Base-by-base conservation (phyloP, 1,140 invertebrate genomes). In the Hydropsyche tenuis region DNA sequence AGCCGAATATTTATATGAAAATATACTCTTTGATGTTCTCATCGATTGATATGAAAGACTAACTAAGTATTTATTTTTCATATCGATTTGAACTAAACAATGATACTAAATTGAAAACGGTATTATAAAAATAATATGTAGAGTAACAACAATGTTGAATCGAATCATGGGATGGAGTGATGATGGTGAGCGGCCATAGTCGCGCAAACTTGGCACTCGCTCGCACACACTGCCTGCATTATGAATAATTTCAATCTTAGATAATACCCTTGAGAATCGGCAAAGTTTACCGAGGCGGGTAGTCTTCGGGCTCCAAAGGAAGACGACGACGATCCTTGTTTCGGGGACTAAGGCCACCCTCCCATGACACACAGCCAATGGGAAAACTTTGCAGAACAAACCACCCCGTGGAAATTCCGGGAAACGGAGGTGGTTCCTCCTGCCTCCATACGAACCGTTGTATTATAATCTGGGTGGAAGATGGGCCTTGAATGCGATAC, bases 201-300 rank as follows among this genome's bases (percentile, higher is more conserved):
- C 46, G 42, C 20, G n/a, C n/a, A n/a, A n/a, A n/a, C 23, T 63
- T 56, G 14, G 42, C 70, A 53, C 43, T 14, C 25, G 22, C 25
- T 23, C 45, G 22, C 48, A 43, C 51, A 56, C 63, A 73, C 45
- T 45, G 25, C 65, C 42, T 75, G 73, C 76, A 77, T 74, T 77
- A 77, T 77, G 76, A 77, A 77, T 77, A 77, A 77, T 77, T 77
- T 77, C 76, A 75, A 77, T 77, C 76, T 75, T 74, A 75, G 76
- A 77, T 77, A 77, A 77, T 75, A 77, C 73, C 71, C 73, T 73
- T 77, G 76, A 77, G 76, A 77, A 77, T 77, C 66, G 69, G 48
- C 51, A 66, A 77, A 77, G 72, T 77, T 77, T 77, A 60, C 62
- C 16, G 46, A 66, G 48, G 66, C 75, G 56, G 62, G 23, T 20